phyloP scores from a whole-genome alignment of 2,797 vertebrate species.

The Phoxinus dragarum region DNA sequence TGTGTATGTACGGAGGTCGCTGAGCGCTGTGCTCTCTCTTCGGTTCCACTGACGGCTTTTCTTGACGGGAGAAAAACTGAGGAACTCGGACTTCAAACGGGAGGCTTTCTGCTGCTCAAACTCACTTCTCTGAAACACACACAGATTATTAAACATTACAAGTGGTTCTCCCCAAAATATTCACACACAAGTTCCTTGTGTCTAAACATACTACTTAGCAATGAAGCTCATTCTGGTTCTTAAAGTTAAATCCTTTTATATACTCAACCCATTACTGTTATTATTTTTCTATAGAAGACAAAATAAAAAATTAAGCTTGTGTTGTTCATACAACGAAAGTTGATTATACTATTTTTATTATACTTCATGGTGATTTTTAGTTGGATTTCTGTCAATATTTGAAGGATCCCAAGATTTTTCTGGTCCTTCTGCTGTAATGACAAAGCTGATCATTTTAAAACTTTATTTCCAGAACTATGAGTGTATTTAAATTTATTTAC shows the following conservation, averaged over 20 bases:
- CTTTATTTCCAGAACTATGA: neutral
- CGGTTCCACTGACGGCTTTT: slow-evolving; percentile 45
- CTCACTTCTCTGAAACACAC: slow-evolving; percentile 67
- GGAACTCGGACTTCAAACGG: slow-evolving; percentile 73
- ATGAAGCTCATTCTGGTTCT: no score
- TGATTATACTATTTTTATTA: neutral
- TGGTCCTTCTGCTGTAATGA: neutral
- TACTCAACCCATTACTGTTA: neutral
- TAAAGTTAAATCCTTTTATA: neutral
- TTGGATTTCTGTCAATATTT: neutral
- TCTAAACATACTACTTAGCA: no score
- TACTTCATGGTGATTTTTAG: neutral
- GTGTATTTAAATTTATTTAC: neutral
- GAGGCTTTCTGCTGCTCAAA: slow-evolving; percentile 76
- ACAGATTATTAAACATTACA: neutral
- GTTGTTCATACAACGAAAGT: neutral
- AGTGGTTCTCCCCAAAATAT: neutral
- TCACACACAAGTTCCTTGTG: no score
- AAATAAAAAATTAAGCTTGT: no score
- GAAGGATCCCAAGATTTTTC: neutral
- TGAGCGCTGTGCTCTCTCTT: slow-evolving; percentile 62
- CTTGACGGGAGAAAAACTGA: slow-evolving; percentile 65
- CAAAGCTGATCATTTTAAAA: neutral
- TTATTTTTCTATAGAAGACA: no score
- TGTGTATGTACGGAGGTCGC: slow-evolving; percentile 59